Base-by-base conservation (phyloP, 2,888 invertebrate genomes). In the Digitonthophagus gazella region DNA sequence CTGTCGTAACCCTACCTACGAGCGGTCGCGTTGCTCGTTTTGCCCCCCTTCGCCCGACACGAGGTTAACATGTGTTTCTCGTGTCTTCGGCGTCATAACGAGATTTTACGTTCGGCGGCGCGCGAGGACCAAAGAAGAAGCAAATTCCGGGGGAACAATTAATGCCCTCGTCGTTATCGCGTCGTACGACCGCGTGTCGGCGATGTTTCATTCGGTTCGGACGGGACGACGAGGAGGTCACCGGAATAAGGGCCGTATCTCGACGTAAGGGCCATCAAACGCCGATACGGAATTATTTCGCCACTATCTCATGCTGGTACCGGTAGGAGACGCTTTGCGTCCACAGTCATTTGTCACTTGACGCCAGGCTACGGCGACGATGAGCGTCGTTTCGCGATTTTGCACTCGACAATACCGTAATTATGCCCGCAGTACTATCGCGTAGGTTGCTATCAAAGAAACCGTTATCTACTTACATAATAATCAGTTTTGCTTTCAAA, bases 251-350 rank as follows among this genome's bases (percentile, higher is more conserved):
- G 28, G 28, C 11, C 28, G 28, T 44, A 44, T 44, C 28, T 44
- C 28, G 28, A 44, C 28, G 28, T 44, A 44, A 44, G 28, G 28
- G 6, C 28, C 28, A 44, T 44, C 28, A 44, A 44, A 18, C 18
- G 61, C 19, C 61, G 61, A 61, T 61, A 61, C 19, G 19, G 61
- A 61, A 61, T 61, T 61, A 61, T 61, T 61, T 18, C 18, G 61
- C 18, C 61, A 61, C 18, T 61, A 61, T 61, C 61, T 61, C 18
- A 61, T 61, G 61, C 61, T 61, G 61, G 61, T 61, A 61, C 61
- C 61, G 61, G 61, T 61, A 61, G 16, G 18, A 44, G 11, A 44
- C n/a, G 28, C 28, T 44, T 44, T 44, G 6, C 28, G 28, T 44
- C 28, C 11, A 44, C 28, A 6, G 11, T 44, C 28, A 44, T 44